Percentiles rank a stretch among this genome's conserved stretches.
These are phyloP conservation scores for Solea senegalensis DNA, from an alignment of 2,113 vertebrate species.

Conservation along the genomic window DNA sequence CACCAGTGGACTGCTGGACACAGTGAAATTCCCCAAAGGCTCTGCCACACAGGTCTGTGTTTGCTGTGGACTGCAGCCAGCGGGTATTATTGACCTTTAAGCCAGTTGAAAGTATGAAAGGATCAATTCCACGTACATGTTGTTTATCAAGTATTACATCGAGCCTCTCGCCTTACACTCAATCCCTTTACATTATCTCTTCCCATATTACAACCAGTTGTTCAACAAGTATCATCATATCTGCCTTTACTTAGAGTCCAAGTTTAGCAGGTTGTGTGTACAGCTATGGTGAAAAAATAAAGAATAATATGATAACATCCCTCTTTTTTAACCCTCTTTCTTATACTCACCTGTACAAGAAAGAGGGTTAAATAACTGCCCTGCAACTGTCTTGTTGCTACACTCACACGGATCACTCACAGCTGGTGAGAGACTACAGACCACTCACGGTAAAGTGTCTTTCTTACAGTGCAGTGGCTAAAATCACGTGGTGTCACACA, in stretches of 20 bases:
- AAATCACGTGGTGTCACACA: constrained; percentile 50
- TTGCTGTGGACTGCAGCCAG: background rate
- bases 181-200: background rate
- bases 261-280: constrained; percentile 2
- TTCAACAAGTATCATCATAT: background rate
- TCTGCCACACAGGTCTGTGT: constrained; percentile 2
- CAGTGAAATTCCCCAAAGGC: background rate
- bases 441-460: constrained; percentile 45
- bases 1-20: constrained; percentile 17
- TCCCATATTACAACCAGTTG: background rate
- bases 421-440: constrained; percentile 34
- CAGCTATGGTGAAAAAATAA: no score
- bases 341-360: constrained; percentile 13
- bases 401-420: constrained; percentile 48
- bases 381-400: constrained; percentile 4
- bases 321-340: constrained; percentile 24
- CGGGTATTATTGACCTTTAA: background rate
- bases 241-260: background rate
- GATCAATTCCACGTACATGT: no score
- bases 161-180: background rate
- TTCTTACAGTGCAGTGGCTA: constrained; percentile 34
- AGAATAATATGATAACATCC: background rate
- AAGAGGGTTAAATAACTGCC: constrained; percentile 11
- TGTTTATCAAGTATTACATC: no score
- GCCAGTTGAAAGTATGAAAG: no score